Base-by-base conservation (phyloP, 2,113 vertebrate genomes). In the Todiramphus chloris region DNA sequence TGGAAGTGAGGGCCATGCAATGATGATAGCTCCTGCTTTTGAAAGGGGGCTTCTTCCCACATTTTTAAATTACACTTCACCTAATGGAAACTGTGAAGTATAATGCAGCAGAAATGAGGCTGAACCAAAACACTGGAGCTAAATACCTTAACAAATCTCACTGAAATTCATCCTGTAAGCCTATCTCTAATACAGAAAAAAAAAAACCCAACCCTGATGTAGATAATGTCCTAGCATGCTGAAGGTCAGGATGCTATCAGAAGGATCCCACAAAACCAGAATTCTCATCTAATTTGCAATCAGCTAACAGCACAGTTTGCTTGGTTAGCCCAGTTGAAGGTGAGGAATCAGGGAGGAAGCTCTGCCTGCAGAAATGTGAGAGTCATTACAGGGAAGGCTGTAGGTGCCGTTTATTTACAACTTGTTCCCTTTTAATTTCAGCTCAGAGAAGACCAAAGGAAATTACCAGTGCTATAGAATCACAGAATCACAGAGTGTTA, bases 111-210 rank as follows among this genome's bases (percentile, higher is more conserved):
- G 91, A 94, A 92, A 94, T 92, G 96, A 97, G 78, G 94, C 95
- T 96, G 94, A 96, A 96, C 94, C 95, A 95, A 96, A 97, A 96
- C 88, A 96, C 13, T 83, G 74, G 77, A 96, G 87, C 77, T 87
- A 94, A 94, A 94, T 59, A 89, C 91, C 89, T 94, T 96, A 95
- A 79, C 94, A 96, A 93, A 96, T 92, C 77, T 96, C 58, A 55
- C 77, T 73, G 80, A 90, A 93, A 91, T 89, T 92, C n/a, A 75
- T 68, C 80, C 64, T 58, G 25, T 50, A 90, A 92, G 31, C 0
- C n/a, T 55, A 69, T 87, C 73, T 92, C 41, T 83, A 87, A 90
- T 64, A 78, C 1, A 9, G 79, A 81, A 93, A 90, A 85, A 90
- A 85, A 74, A 60, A 0, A 51, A 13, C 46, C 48, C 19, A 24